These are phyloP conservation scores for Daubentonia madagascariensis DNA, from an alignment of 2,113 vertebrate genomes.

Conservation along the genomic window DNA sequence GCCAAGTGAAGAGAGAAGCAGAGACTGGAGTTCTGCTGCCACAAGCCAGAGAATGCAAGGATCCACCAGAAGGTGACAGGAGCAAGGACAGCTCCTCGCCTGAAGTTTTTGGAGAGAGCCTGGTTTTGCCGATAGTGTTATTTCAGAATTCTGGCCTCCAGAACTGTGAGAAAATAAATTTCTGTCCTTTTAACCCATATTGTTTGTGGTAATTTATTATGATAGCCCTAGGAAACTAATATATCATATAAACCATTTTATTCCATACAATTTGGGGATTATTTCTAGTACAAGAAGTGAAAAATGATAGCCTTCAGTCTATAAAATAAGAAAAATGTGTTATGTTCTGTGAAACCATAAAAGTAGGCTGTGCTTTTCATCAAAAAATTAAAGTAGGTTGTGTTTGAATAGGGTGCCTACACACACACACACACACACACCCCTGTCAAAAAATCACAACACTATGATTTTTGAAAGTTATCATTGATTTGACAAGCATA, in stretches of 20 bases:
- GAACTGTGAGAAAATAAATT: neutral
- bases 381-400: neutral
- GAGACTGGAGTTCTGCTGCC: neutral
- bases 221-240: neutral
- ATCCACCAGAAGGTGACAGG: neutral
- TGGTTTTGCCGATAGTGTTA: accelerated
- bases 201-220: neutral
- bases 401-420: neutral
- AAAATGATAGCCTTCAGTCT: neutral
- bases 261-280: neutral
- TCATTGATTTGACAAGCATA: neutral
- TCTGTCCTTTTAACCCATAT: neutral
- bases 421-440: neutral
- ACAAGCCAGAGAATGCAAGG: neutral
- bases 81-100: no score
- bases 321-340: neutral
- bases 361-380: neutral
- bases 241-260: neutral
- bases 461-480: neutral
- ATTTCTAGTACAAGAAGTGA: neutral
- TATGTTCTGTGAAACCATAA: neutral
- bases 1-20: accelerated
- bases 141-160: neutral
- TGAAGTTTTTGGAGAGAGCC: neutral
- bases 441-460: neutral